Evolutionary conservation across 2,888 invertebrate species (phyloP), one percentile per base, ranked within the genome.

Genomic region (Andrena bucephala): DNA sequence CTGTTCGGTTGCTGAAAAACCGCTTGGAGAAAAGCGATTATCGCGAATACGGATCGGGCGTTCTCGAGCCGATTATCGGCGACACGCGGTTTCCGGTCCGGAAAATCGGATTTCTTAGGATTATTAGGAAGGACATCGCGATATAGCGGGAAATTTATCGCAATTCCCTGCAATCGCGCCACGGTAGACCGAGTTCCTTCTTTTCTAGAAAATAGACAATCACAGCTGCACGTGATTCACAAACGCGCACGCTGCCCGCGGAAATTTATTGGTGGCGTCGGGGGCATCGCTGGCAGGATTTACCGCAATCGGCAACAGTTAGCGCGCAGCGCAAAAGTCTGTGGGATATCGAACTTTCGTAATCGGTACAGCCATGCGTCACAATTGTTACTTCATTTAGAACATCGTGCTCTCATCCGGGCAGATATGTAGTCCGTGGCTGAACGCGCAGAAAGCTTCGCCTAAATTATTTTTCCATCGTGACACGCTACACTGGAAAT

Each of bases 141-240:
- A 80, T 85, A 65, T 54, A 63, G 60, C 67, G 68, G 71, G 65
- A 84, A 84, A 86, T 86, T 86, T 80, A 86, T 86, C 81, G 82
- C 84, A 77, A 82, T 77, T 59, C 65, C 74, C 71, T 72, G 85
- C 83, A 83, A 86, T 86, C 79, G 77, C 77, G 77, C 70, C 74
- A 84, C 72, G 82, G 63, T 59, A 74, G 77, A 65, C 71, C 67
- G 79, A 83, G 86, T 80, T 86, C 80, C 85, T 86, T 86, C 82
- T 85, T 83, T 82, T 80, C 74, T 63, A 79, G 75, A 77, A 86
- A 82, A 77, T 80, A 80, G 82, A 75, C 86, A 80, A 80, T 83
- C 70, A 77, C 82, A 67, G 79, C 79, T 77, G 86, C 86, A 85
- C 86, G 85, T 86, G 86, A 86, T 85, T 77, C 86, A 85, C 86